phyloP scores from a whole-genome alignment of 1,140 invertebrate genomes.

The Papilio polytes region DNA sequence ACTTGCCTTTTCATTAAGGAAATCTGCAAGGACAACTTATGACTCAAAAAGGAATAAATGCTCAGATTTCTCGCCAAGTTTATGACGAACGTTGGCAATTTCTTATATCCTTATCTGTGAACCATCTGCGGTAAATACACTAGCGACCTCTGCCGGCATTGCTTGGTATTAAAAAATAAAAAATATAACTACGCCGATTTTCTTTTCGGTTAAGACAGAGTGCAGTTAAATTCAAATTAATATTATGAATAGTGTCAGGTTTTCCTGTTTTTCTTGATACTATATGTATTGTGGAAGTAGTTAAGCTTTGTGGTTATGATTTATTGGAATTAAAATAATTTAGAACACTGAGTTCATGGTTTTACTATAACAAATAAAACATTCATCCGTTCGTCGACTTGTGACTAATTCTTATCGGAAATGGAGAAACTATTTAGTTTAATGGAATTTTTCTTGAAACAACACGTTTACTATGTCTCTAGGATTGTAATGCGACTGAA shows the following conservation, averaged over 20 bases:
- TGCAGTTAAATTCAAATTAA: background rate
- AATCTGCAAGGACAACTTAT: constrained; percentile 10
- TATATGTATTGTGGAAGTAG: background rate
- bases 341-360: constrained; percentile 15
- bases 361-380: constrained; percentile 2
- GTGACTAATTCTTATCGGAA: constrained; percentile 29
- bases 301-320: constrained; percentile 13
- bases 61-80: background rate
- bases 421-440: constrained; percentile 7
- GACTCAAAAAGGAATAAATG: background rate
- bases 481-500: background rate
- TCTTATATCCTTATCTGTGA: constrained; percentile 2
- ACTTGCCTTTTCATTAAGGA: background rate
- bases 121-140: background rate
- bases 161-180: too few relatives aligned
- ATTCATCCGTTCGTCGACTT: background rate
- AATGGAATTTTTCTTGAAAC: constrained; percentile 25
- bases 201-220: too few relatives aligned
- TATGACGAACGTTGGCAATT: background rate
- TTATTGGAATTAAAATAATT: constrained; percentile 33
- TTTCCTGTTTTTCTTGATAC: constrained; percentile 3
- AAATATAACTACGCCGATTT: too few relatives aligned
- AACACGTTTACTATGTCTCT: constrained; percentile 1
- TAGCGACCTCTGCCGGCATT: background rate
- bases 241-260: background rate